phyloP scores from a whole-genome alignment of 2,113 vertebrate species.

The Larimichthys crocea region DNA sequence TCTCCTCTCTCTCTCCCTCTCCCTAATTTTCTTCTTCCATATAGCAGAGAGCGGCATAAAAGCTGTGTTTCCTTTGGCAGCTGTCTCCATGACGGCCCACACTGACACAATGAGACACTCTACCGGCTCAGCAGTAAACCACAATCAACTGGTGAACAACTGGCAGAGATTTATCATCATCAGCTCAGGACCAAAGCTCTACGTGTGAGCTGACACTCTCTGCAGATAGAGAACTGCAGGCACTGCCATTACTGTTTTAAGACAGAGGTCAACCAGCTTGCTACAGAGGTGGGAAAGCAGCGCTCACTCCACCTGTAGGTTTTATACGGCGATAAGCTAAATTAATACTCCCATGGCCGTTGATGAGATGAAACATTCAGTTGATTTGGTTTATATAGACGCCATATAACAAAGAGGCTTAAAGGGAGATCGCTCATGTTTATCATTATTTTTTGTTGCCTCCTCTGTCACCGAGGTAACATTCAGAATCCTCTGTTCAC shows the following conservation, averaged over 20 bases:
- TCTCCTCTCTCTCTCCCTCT: conserved; percentile 34
- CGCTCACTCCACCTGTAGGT: conserved; percentile 24
- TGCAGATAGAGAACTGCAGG: conserved; percentile 56
- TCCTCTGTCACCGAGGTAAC: conserved; percentile 52
- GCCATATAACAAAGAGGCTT: conserved; percentile 39
- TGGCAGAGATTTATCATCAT: conserved; percentile 79
- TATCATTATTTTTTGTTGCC: conserved; percentile 38
- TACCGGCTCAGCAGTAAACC: conserved; percentile 71
- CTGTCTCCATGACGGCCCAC: conserved; percentile 68
- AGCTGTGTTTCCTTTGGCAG: conserved; percentile 73
- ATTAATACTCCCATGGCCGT: conserved; percentile 44
- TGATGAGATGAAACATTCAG: conserved; percentile 35
- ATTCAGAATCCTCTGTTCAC: conserved; percentile 28
- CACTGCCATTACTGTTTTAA: conserved; percentile 59
- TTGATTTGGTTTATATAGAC: conserved; percentile 24
- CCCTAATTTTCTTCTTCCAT: conserved; percentile 67
- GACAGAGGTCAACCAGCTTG: conserved; percentile 64
- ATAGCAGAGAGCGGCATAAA: conserved; percentile 63
- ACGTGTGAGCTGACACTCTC: conserved; percentile 65
- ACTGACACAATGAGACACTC: conserved; percentile 73
- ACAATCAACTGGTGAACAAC: conserved; percentile 80
- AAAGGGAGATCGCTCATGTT: conserved; percentile 50
- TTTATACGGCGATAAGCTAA: conserved; percentile 29
- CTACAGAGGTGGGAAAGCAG: conserved; percentile 32
- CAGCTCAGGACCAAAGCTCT: conserved; percentile 62